Evolutionary conservation across 2,113 vertebrate genomes (phyloP), one percentile per base, ranked within the genome.

Genomic region (Pteruthius melanotis): DNA sequence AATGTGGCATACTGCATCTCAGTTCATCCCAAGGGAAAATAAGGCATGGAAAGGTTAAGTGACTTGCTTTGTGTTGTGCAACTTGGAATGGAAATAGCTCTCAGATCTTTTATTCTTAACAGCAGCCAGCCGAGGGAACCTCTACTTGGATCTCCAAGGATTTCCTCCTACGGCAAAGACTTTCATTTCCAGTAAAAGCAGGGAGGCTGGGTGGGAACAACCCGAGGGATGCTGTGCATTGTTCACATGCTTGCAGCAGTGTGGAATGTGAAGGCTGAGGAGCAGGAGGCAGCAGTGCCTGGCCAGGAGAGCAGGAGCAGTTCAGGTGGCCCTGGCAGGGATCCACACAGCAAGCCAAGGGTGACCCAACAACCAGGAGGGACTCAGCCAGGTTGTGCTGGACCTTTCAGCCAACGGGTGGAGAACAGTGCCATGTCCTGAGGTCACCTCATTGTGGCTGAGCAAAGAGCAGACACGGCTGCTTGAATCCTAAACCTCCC

Each of bases 181-280:
- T 79, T 49, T 94, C 26, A 60, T 42, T 92, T 90, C 75, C 80
- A 81, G 86, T 86, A 89, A 88, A 87, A 78, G 33, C 1, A 0
- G 45, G 65, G 72, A 91, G 64, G 44, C 33, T 10, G 3, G 56
- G 61, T 83, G 95, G 65, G 81, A 91, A 84, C 57, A 82, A n/a
- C 47, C 47, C 17, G 9, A 50, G 72, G 84, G 74, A 96, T 97
- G 53, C 95, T 77, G 4, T 45, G 83, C 93, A 89, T 97, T 94
- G 59, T 53, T 94, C 83, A 89, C 83, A 1, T 95, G 91, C 81
- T 89, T 95, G 83, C 60, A 71, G 94, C 74, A 30, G 40, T 16
- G 40, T 72, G 94, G 87, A 95, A 96, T 95, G 95, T 3, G 30
- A 91, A 75, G 74, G 53, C 84, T 89, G 87, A 93, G 74, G 57